phyloP scores from a whole-genome alignment of 2,113 vertebrate species.

The Cairina moschata region DNA sequence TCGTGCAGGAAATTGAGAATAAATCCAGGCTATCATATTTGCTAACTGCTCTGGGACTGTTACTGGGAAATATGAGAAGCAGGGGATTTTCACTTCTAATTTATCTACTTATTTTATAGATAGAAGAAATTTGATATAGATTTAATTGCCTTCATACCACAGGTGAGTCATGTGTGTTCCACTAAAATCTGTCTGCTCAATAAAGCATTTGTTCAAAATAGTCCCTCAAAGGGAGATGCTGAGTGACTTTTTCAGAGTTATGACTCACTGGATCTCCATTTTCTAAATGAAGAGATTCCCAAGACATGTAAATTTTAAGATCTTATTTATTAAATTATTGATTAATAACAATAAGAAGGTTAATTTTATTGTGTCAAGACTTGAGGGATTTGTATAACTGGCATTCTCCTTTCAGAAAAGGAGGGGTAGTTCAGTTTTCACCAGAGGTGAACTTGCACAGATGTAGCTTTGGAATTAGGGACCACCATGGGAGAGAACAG shows the following conservation, averaged over 20 bases:
- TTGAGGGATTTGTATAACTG: not conserved
- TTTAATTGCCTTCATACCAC: slow-evolving; percentile 8
- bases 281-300: slow-evolving; percentile 11
- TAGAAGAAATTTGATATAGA: not conserved
- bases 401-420: not conserved
- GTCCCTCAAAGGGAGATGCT: not conserved
- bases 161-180: not conserved
- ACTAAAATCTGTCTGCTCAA: not conserved
- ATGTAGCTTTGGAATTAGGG: not conserved
- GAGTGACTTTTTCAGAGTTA: slow-evolving; percentile 24
- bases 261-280: slow-evolving; percentile 14
- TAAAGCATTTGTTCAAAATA: slow-evolving; percentile 6
- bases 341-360: not conserved
- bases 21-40: not conserved
- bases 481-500: not conserved
- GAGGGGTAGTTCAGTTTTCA: not conserved
- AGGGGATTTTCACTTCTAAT: slow-evolving; percentile 12
- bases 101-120: not conserved
- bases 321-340: slow-evolving; percentile 17
- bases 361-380: not conserved
- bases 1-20: not conserved
- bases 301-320: not conserved
- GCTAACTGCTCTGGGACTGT: not conserved
- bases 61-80: not conserved
- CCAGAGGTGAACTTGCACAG: not conserved